phyloP scores from a whole-genome alignment of 2,113 vertebrate species.

The Capreolus pygargus region DNA sequence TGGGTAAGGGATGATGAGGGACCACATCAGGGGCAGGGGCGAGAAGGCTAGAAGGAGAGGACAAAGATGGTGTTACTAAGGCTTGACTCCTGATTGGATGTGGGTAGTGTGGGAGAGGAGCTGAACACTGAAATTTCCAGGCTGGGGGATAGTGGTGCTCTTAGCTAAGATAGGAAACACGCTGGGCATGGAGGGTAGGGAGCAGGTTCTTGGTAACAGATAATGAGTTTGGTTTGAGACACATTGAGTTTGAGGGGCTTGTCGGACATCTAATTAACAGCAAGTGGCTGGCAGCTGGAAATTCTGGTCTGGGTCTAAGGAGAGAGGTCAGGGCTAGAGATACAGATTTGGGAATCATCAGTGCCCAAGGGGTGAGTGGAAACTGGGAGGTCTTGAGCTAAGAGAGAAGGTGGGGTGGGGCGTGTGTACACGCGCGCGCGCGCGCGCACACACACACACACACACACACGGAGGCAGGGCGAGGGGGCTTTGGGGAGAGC shows the following conservation, averaged over 20 bases:
- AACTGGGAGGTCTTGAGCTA: background rate
- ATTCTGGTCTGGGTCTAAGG: conserved; percentile 45
- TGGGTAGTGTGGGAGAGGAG: background rate
- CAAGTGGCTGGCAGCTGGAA: conserved; percentile 40
- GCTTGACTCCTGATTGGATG: conserved; percentile 31
- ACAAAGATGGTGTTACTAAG: conserved; percentile 14
- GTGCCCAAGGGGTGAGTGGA: background rate
- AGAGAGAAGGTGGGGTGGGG: background rate
- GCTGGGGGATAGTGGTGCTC: background rate
- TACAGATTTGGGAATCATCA: background rate
- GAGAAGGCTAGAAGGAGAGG: background rate
- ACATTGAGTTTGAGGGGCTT: conserved; percentile 33
- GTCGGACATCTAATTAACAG: conserved; percentile 40
- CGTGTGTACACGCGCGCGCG: background rate
- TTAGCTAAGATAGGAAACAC: conserved; percentile 35
- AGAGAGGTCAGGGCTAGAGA: conserved; percentile 42
- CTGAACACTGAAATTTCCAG: conserved; percentile 36
- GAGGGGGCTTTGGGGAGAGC: background rate
- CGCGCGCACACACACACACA: background rate
- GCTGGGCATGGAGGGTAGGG: background rate
- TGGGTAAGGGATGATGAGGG: conserved; percentile 36
- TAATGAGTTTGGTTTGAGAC: conserved; percentile 48
- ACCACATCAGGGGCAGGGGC: background rate
- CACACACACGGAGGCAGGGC: background rate
- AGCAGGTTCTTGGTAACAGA: conserved; percentile 33